A percentile compares a stretch with the other conserved stretches of the same genome.
Evolutionary conservation across 2,797 vertebrate genomes (phyloP).

Genomic region (Saxicola maurus): DNA sequence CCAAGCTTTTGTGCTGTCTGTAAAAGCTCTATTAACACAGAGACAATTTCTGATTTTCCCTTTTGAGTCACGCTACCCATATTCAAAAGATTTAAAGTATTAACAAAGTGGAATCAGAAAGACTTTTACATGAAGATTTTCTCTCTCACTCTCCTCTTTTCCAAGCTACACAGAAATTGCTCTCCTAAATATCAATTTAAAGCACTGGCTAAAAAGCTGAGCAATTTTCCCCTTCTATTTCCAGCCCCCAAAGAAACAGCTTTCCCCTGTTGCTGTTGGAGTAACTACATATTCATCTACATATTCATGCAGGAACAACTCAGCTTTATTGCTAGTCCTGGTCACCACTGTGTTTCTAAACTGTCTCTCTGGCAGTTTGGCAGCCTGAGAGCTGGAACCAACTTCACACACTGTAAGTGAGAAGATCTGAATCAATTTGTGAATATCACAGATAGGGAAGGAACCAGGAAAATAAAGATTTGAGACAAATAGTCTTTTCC

Average conservation of each 20-base stretch:
- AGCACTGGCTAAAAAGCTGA: slow-evolving; percentile 27
- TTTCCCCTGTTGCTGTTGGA: neutral
- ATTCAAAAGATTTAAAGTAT: slow-evolving; percentile 57
- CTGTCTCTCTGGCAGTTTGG: neutral
- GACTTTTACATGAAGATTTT: neutral
- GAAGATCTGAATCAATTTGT: neutral
- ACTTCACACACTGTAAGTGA: neutral
- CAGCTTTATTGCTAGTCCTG: slow-evolving; percentile 6
- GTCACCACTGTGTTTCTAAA: slow-evolving; percentile 9
- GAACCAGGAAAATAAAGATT: neutral
- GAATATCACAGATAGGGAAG: accelerated
- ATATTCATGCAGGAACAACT: slow-evolving; percentile 1
- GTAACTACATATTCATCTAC: slow-evolving; percentile 11
- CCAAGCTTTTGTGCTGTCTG: slow-evolving; percentile 38
- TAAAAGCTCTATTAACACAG: slow-evolving; percentile 61
- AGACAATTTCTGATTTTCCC: slow-evolving; percentile 38
- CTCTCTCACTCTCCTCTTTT: neutral
- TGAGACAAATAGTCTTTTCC: neutral
- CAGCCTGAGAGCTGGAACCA: neutral
- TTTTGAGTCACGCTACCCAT: neutral
- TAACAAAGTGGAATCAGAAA: slow-evolving; percentile 13
- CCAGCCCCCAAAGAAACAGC: neutral
- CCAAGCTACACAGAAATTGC: neutral
- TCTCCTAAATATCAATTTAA: slow-evolving; percentile 24
- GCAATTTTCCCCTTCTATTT: slow-evolving; percentile 12